A percentile compares a stretch with the other conserved stretches of the same genome.
These are phyloP conservation scores for Pteropus alecto DNA, from an alignment of 2,113 vertebrate genomes.

Conservation along the genomic window DNA sequence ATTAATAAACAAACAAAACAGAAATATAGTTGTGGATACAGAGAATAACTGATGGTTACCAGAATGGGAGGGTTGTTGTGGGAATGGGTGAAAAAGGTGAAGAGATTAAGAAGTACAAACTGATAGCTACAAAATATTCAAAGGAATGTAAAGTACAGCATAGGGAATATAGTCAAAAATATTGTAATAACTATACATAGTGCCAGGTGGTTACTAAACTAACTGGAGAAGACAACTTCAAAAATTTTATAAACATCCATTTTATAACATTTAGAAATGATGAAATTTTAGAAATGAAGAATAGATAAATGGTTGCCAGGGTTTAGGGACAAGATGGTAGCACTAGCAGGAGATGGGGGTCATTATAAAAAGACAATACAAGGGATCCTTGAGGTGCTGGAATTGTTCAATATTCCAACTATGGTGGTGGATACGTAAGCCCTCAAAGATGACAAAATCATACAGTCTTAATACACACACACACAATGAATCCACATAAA, in stretches of 20 bases:
- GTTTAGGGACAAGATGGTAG: not conserved
- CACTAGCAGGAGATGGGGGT: fast-evolving
- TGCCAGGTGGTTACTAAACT: too few species aligned
- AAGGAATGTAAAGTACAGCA: too few species aligned
- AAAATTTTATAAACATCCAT: not conserved
- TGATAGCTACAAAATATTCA: too few species aligned
- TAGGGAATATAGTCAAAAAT: too few species aligned
- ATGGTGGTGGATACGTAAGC: not conserved
- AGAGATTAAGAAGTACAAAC: too few species aligned
- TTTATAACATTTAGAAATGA: not conserved
- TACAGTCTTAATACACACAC: not conserved
- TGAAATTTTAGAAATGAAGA: not conserved
- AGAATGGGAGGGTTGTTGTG: too few species aligned
- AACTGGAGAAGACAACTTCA: too few species aligned
- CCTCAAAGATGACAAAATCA: not conserved
- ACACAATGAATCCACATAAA: not conserved
- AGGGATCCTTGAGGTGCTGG: not conserved
- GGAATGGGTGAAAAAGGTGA: too few species aligned
- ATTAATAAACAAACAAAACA: too few species aligned
- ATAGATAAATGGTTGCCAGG: not conserved
- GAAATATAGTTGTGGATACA: too few species aligned
- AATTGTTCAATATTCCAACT: not conserved
- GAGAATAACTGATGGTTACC: too few species aligned
- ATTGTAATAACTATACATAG: too few species aligned
- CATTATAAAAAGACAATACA: not conserved